These are phyloP conservation scores for Vombatus ursinus DNA, from an alignment of 2,113 vertebrate species.

Conservation along the genomic window DNA sequence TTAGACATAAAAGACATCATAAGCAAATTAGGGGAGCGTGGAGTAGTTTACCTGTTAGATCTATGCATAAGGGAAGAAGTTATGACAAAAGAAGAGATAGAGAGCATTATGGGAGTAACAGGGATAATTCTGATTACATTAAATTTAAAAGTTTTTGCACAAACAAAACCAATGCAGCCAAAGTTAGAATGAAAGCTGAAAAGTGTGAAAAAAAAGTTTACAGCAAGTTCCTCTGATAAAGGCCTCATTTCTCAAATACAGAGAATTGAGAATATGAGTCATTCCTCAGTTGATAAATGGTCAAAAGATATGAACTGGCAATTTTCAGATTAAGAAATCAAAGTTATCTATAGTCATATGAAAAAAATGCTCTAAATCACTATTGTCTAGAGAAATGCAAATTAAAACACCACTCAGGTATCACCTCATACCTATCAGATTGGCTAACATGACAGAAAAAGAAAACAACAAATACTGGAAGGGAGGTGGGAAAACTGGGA, in stretches of 20 bases:
- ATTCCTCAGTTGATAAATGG: not conserved
- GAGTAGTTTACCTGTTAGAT: not conserved
- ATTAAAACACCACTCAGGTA: not conserved
- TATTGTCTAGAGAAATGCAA: too few relatives aligned
- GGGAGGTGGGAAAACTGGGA: not conserved
- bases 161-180: not conserved
- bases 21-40: not conserved
- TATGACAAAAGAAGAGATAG: not conserved
- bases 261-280: not conserved
- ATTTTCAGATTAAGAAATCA: not conserved
- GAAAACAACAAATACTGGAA: not conserved
- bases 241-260: not conserved
- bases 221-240: not conserved
- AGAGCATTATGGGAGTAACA: not conserved
- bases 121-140: not conserved
- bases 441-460: not conserved
- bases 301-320: not conserved
- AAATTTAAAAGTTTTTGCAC: not conserved
- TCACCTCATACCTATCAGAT: not conserved
- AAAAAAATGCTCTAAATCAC: not conserved
- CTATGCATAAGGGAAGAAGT: not conserved
- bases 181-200: not conserved
- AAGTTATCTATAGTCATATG: not conserved
- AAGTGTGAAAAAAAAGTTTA: not conserved
- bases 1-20: not conserved